A percentile compares a stretch with the other conserved stretches of the same genome.
Conservation (phyloP, 2,113 vertebrate species). For the Rousettus leschenaultii region DNA sequence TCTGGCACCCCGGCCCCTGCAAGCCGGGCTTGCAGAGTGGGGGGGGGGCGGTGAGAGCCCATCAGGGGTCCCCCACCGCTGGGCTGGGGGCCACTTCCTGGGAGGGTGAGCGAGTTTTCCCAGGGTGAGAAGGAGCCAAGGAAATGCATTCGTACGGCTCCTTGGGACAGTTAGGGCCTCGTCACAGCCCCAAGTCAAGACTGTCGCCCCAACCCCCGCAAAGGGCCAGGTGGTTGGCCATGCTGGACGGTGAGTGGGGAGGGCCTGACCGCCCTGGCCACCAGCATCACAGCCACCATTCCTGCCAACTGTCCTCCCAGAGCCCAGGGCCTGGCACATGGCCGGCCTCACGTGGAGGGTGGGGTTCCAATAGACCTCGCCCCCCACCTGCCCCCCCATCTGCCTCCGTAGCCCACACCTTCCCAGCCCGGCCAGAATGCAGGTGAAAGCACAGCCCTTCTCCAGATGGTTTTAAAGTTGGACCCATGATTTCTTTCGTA, state of each 20-base stretch:
- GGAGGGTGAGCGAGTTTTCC: fast-evolving
- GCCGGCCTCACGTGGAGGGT: not conserved
- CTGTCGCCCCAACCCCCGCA: not conserved
- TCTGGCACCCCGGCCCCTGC: not conserved
- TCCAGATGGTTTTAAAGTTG: not conserved
- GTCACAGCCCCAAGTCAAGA: not conserved
- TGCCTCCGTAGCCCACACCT: fast-evolving
- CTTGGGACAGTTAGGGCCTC: not conserved
- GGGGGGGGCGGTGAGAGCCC: too few relatives aligned
- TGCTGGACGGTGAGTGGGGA: not conserved
- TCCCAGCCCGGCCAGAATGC: not conserved
- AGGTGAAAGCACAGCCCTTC: fast-evolving
- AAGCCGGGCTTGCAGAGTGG: not conserved
- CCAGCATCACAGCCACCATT: fast-evolving
- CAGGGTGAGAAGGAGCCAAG: not conserved
- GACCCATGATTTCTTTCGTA: not conserved
- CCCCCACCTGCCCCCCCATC: not conserved
- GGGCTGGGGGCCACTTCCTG: not conserved
- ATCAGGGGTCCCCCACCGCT: too few relatives aligned
- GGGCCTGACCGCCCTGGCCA: not conserved
- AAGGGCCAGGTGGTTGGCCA: not conserved
- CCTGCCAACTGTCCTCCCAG: fast-evolving
- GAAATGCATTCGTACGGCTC: too few relatives aligned
- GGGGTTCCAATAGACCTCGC: too few relatives aligned
- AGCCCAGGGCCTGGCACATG: not conserved